These are phyloP conservation scores for Dolichotis patagonum DNA, from an alignment of 2,113 vertebrate species.

Conservation along the genomic window DNA sequence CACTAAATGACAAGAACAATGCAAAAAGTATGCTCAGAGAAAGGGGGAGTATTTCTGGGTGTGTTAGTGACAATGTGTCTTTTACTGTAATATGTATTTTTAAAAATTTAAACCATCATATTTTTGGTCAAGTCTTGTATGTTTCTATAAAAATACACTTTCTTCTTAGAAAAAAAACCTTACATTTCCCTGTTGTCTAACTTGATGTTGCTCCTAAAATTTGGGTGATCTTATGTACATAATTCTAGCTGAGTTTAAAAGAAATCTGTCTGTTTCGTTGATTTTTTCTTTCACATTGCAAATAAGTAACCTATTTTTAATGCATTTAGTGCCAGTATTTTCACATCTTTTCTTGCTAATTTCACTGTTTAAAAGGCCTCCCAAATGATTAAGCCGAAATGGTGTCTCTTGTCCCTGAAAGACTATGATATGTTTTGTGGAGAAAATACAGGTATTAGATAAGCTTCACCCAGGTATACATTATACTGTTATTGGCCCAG, in stretches of 20 bases:
- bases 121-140: neutral
- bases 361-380: neutral
- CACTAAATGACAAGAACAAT: neutral
- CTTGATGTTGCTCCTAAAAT: neutral
- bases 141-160: neutral
- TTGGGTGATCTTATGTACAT: neutral
- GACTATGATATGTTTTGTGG: neutral
- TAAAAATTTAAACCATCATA: neutral
- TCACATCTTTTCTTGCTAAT: neutral
- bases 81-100: neutral
- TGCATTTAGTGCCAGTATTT: neutral
- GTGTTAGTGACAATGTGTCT: neutral
- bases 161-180: neutral
- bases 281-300: neutral
- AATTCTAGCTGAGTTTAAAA: neutral
- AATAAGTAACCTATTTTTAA: neutral
- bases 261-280: neutral
- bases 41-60: neutral
- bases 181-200: neutral
- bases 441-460: neutral
- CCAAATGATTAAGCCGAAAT: neutral
- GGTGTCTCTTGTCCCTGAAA: neutral
- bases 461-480: neutral
- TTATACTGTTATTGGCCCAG: neutral
- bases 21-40: neutral